These are phyloP conservation scores for Ditylenchus weischeri DNA, from an alignment of 2,888 invertebrate genomes.

Conservation along the genomic window DNA sequence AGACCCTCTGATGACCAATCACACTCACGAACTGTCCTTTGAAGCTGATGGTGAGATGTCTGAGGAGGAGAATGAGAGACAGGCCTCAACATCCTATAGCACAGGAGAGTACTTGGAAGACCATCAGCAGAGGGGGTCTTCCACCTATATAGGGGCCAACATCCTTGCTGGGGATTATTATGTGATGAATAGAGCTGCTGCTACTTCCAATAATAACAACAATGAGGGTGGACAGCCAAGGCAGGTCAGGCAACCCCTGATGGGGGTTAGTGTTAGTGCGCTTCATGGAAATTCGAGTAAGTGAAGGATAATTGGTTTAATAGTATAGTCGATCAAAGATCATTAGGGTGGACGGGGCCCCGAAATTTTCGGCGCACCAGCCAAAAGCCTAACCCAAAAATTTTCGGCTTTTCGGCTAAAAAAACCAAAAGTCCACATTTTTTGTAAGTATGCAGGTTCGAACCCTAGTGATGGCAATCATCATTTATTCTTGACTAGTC, in stretches of 20 bases:
- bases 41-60: slow-evolving; percentile 26
- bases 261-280: slow-evolving; percentile 30
- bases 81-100: background rate
- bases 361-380: no score
- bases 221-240: slow-evolving; percentile 12
- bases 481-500: no score
- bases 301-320: no score
- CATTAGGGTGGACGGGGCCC: no score
- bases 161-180: no score
- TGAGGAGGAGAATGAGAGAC: slow-evolving; percentile 12
- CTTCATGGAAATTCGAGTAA: slow-evolving; percentile 16
- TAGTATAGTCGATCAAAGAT: no score
- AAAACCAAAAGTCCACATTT: no score
- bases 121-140: background rate
- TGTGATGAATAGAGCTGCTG: background rate
- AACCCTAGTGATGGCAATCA: no score
- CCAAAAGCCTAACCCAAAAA: no score
- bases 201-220: background rate
- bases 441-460: no score
- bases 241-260: slow-evolving; percentile 25
- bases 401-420: no score
- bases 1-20: slow-evolving; percentile 17
- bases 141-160: no score
- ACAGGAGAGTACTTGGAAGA: background rate
- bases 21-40: slow-evolving; percentile 10